A percentile compares a stretch with the other conserved stretches of the same genome.
These are phyloP conservation scores for Sphinx pinastri DNA, from an alignment of 2,888 invertebrate species.

Conservation along the genomic window DNA sequence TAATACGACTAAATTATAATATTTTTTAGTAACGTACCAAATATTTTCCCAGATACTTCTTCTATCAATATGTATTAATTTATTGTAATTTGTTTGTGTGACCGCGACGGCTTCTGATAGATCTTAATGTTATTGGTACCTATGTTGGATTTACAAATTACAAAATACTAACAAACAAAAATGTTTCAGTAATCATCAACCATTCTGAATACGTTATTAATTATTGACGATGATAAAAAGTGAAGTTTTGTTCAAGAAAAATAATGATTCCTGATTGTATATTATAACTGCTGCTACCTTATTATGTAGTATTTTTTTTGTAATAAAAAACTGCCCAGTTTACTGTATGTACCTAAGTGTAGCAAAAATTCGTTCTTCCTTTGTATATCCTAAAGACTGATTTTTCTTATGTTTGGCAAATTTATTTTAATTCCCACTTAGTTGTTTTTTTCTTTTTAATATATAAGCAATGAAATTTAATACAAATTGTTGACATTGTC, in stretches of 20 bases:
- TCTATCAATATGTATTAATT: too few relatives aligned
- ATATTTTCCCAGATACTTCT: too few relatives aligned
- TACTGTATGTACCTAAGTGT: constrained; percentile 7
- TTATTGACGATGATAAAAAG: too few relatives aligned
- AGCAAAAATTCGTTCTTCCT: constrained; percentile 46
- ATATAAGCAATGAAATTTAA: background rate
- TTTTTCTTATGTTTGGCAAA: constrained; percentile 41
- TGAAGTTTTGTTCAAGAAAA: background rate
- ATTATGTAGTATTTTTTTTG: background rate
- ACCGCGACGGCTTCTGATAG: too few relatives aligned
- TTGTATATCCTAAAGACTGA: constrained; percentile 51
- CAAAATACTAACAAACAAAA: too few relatives aligned
- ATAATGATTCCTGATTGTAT: background rate
- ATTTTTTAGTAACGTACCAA: too few relatives aligned
- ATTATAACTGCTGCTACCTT: background rate
- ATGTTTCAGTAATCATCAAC: too few relatives aligned
- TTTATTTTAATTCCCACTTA: constrained; percentile 23
- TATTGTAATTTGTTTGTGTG: too few relatives aligned
- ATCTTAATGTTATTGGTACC: too few relatives aligned
- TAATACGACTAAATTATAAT: too few relatives aligned
- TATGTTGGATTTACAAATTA: too few relatives aligned
- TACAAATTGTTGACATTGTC: background rate
- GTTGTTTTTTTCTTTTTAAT: background rate
- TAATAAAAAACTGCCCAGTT: constrained; percentile 29
- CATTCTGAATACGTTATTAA: too few relatives aligned